Conservation (phyloP, 2,113 vertebrate genomes). For the Microtus montanus region DNA sequence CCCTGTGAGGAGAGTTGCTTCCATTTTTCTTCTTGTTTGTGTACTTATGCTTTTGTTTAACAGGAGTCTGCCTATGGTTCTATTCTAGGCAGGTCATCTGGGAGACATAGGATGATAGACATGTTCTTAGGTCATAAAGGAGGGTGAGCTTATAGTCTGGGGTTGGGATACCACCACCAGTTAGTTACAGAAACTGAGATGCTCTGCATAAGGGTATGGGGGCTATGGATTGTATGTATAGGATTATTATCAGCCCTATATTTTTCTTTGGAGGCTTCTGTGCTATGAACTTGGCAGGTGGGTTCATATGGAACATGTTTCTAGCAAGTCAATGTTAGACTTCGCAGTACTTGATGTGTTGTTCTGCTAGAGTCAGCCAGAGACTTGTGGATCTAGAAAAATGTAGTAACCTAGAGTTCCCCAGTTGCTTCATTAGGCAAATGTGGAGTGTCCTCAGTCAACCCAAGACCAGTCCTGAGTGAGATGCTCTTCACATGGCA, state of each 20-base stretch:
- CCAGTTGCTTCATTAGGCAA: too few relatives aligned
- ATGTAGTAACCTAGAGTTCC: rapidly evolving
- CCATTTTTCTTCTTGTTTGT: not conserved
- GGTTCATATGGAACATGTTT: not conserved
- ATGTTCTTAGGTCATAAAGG: not conserved
- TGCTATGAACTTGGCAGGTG: not conserved
- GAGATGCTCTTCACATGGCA: rapidly evolving
- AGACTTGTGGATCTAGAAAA: not conserved
- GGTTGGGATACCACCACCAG: too few relatives aligned
- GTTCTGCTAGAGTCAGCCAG: not conserved
- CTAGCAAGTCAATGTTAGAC: not conserved
- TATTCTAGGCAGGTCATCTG: not conserved
- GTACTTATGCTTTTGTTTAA: not conserved
- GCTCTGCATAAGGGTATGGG: rapidly evolving
- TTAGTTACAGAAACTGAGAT: not conserved
- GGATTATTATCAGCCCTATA: rapidly evolving
- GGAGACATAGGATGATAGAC: rapidly evolving
- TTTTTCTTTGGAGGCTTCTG: not conserved
- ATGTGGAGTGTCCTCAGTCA: rapidly evolving
- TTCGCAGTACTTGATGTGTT: rapidly evolving
- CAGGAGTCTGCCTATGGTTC: not conserved
- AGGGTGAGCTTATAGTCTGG: not conserved
- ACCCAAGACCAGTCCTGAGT: not conserved
- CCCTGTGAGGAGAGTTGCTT: not conserved
- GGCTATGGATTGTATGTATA: rapidly evolving